Evolutionary conservation across 2,888 invertebrate genomes (phyloP).

Genomic region (Tiphia femorata): DNA sequence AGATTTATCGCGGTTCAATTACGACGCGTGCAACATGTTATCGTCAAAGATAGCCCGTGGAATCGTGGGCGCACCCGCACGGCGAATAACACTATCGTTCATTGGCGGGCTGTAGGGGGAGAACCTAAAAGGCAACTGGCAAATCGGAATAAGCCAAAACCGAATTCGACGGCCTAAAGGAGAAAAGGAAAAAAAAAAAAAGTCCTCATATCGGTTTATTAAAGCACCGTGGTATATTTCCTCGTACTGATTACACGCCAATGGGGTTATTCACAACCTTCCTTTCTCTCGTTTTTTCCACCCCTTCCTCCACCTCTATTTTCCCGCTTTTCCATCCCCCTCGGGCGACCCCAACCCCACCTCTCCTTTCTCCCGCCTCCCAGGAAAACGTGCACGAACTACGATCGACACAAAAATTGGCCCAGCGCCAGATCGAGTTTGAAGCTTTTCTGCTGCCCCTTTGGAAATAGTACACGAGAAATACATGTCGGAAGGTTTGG

Average conservation of each 20-base stretch:
- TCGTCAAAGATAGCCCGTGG: too few species aligned
- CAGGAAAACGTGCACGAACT: constrained; percentile 33
- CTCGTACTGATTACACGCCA: constrained; percentile 45
- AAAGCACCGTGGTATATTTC: constrained; percentile 44
- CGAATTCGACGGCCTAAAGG: neutral
- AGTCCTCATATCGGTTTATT: constrained; percentile 43
- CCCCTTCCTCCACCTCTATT: neutral
- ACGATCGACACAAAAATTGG: constrained; percentile 46
- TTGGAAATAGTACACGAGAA: constrained; percentile 32
- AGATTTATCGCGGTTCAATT: too few species aligned
- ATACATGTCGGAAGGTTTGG: constrained; percentile 15
- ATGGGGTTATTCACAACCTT: constrained; percentile 47
- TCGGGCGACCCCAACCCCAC: too few species aligned
- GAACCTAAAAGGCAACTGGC: too few species aligned
- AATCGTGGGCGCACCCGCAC: too few species aligned
- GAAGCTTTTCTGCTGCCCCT: constrained; percentile 41
- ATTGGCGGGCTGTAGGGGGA: too few species aligned
- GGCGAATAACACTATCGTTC: too few species aligned
- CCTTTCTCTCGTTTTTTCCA: constrained; percentile 32
- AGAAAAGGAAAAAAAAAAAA: neutral
- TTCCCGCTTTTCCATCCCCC: too few species aligned
- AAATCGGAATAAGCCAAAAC: too few species aligned
- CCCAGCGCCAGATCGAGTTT: constrained; percentile 44
- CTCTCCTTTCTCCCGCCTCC: neutral
- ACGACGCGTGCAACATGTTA: too few species aligned